phyloP scores from a whole-genome alignment of 2,888 invertebrate genomes.

The Fabriciana adippe region DNA sequence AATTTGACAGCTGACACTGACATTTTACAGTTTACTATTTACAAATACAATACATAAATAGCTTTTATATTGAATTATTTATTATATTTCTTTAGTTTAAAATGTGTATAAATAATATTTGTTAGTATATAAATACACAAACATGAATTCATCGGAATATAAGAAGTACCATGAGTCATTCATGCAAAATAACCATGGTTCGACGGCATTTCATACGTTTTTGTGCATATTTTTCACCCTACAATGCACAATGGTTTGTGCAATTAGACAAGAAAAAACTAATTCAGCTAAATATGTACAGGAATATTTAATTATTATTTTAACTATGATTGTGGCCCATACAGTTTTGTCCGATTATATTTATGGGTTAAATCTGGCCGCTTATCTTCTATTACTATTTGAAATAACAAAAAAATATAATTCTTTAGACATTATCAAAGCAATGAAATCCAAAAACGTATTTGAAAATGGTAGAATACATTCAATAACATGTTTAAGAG shows the following conservation, averaged over 20 bases:
- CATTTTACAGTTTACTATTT: too few species aligned
- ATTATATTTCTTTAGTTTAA: too few species aligned
- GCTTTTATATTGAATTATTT: too few species aligned
- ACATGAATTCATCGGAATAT: conserved; percentile 66
- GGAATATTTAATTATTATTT: conserved; percentile 81
- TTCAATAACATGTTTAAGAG: conserved; percentile 86
- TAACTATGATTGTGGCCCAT: conserved; percentile 80
- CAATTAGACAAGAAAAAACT: conserved; percentile 46
- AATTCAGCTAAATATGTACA: conserved; percentile 57
- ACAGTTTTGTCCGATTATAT: conserved; percentile 75
- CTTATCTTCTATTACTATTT: conserved; percentile 49
- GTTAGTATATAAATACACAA: neutral
- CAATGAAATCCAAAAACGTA: conserved; percentile 33
- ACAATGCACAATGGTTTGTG: conserved; percentile 58
- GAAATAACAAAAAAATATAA: conserved; percentile 41
- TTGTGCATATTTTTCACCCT: conserved; percentile 68
- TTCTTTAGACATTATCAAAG: conserved; percentile 21
- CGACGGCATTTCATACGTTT: conserved; percentile 77
- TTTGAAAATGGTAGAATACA: conserved; percentile 50
- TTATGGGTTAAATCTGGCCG: conserved; percentile 55
- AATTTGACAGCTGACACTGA: too few species aligned
- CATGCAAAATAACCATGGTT: conserved; percentile 81
- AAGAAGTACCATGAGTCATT: conserved; percentile 76
- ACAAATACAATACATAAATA: too few species aligned
- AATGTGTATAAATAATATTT: conserved; percentile 2